These are phyloP conservation scores for Uria lomvia DNA, from an alignment of 2,113 vertebrate genomes.

Conservation along the genomic window DNA sequence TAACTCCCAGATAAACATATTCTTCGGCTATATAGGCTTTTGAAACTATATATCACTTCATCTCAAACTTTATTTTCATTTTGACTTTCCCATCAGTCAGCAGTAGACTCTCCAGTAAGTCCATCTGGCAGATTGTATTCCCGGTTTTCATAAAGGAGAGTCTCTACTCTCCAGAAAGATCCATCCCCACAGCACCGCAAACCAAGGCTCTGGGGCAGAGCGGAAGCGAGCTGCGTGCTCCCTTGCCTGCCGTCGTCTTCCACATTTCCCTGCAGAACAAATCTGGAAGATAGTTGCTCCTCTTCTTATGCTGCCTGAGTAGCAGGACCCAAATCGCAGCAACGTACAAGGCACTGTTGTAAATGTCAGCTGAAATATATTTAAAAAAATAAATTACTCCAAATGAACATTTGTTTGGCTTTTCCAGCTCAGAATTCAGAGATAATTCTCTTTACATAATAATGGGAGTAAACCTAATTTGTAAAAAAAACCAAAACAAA, in stretches of 20 bases:
- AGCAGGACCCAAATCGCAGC: not conserved
- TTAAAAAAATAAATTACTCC: not conserved
- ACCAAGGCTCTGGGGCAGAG: not conserved
- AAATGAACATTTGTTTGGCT: not conserved
- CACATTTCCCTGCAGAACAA: not conserved
- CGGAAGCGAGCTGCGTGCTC: not conserved
- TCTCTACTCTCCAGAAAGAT: not conserved
- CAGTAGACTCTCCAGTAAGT: not conserved
- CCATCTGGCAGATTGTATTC: not conserved
- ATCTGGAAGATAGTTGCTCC: not conserved
- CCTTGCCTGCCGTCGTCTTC: not conserved
- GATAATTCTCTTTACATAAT: not conserved
- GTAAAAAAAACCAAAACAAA: not conserved
- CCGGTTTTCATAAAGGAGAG: not conserved
- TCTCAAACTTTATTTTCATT: not conserved
- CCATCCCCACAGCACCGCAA: not conserved
- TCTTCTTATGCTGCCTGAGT: not conserved
- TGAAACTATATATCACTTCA: not conserved
- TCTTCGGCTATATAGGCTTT: not conserved
- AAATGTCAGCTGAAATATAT: not conserved
- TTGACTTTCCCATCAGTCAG: not conserved
- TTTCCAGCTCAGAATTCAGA: not conserved
- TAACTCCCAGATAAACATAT: not conserved
- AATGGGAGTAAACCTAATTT: not conserved
- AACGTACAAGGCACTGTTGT: not conserved